Evolutionary conservation across 2,113 vertebrate species (phyloP), one percentile per base, ranked within the genome.

Genomic region (Prolemur simus): DNA sequence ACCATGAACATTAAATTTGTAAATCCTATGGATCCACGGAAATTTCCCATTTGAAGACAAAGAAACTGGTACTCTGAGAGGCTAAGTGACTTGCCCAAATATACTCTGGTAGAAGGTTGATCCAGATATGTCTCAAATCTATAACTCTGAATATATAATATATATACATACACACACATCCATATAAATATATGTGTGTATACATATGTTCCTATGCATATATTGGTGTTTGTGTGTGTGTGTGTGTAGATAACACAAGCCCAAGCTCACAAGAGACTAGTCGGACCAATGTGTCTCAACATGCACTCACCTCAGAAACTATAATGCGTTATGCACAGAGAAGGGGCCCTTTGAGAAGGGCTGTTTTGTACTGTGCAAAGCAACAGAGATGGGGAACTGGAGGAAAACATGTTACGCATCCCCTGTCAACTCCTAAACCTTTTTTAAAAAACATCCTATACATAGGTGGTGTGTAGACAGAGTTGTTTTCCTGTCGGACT

Each of bases 21-120:
- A 76, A 85, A 85, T 95, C 85, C n/a, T 93, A 18, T 76, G 25
- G 23, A 81, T 91, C 82, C 64, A 89, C 58, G 63, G 45, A 96
- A 93, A 90, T 95, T 71, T 37, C 69, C 73, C 42, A 94, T 92
- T 96, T 83, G 68, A 58, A 92, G 93, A 92, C 87, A 63, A 95
- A 80, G 84, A 89, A 96, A 89, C 91, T 97, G 87, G 89, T 94
- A 76, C 52, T 89, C 74, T 5, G 34, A 86, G 27, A 89, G 23
- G 27, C 39, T 78, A 92, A 56, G 12, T 73, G 34, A 94, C 34
- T 56, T 89, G n/a, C 12, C 8, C 68, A 86, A 47, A 39, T 88
- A 87, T 82, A 49, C 8, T 68, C 2, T 87, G 14, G 23, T 34
- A 68, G 92, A 94, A 83, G 54, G 83, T 34, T 74, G 37, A 86